Evolutionary conservation across 2,113 vertebrate genomes (phyloP), one percentile per base, ranked within the genome.

Genomic region (Ciconia stormi): DNA sequence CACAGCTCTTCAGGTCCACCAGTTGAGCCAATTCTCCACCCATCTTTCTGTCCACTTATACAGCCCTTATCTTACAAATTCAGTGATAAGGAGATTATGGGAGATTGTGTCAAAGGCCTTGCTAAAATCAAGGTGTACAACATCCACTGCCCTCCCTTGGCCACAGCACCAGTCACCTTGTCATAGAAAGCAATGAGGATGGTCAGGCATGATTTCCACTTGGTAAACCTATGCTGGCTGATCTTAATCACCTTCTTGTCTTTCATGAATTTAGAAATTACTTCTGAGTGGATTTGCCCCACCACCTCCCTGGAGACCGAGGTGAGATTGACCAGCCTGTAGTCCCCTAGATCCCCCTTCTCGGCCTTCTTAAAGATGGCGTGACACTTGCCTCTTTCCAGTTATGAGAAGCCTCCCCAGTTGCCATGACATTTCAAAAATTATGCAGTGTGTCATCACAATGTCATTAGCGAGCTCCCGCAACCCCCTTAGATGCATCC

Each of bases 1-100:
- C 2, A 0, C 58, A 81, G 38, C 29, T 46, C 29, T 52, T 79
- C 0, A 1, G 58, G 40, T 66, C 26, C 50, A 85, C 47, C 15
- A 58, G 30, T 2, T 23, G 26, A 66, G 47, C 13, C 15, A 87
- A 65, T 26, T 72, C 32, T 40, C 8, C 27, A 72, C 14, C 3
- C 20, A 38, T 11, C 5, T 14, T 76, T 77, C 38, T 58, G 4
- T 71, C 53, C 16, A 11, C 29, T 72, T 67, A 15, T 25, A n/a
- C 16, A 87, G 18, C 21, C 23, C 32, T 40, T 46, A 16, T 29
- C 20, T 85, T 78, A 44, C 49, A 88, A 85, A 88, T 58, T 72
- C 38, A 72, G 0, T 63, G 23, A 42, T 15, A 79, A 16, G 13
- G 23, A 70, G 1, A 30, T 34, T 18, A 1, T 16, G 25, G 16